Percentiles rank a stretch among this genome's conserved stretches.
Conservation (phyloP, 2,113 vertebrate species). For the Zootoca vivipara region DNA sequence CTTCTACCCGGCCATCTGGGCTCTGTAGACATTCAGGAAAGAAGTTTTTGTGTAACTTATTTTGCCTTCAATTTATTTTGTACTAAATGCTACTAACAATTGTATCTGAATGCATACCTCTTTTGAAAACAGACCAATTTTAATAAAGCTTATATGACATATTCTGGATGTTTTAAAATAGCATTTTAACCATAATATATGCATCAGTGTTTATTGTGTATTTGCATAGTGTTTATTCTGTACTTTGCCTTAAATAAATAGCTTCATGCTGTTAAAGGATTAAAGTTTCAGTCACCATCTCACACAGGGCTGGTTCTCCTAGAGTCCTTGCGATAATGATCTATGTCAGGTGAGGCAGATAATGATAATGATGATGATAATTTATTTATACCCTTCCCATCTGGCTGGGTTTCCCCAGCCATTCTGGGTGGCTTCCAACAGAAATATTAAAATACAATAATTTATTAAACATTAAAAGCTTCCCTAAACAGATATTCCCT, state of each 20-base stretch:
- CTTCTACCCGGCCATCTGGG: slow-evolving; percentile 90
- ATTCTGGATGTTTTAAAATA: neutral
- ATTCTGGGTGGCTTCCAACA: too few species aligned
- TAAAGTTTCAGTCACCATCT: neutral
- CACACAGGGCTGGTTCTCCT: too few species aligned
- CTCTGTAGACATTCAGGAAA: slow-evolving; percentile 79
- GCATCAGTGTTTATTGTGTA: neutral
- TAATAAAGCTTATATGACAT: neutral
- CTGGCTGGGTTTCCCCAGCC: too few species aligned
- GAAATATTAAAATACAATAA: too few species aligned
- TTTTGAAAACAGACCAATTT: slow-evolving; percentile 5
- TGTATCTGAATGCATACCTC: slow-evolving; percentile 13
- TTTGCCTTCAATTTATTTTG: slow-evolving; percentile 34
- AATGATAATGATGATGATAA: too few species aligned
- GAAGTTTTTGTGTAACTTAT: slow-evolving; percentile 49
- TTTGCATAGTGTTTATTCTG: neutral
- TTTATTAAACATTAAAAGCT: too few species aligned
- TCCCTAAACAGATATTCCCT: too few species aligned
- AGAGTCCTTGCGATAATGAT: too few species aligned
- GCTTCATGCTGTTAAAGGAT: neutral
- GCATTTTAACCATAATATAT: neutral
- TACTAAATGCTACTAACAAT: slow-evolving; percentile 45
- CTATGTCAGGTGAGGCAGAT: too few species aligned
- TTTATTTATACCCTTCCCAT: too few species aligned
- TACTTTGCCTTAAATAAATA: neutral